Evolutionary conservation across 2,797 vertebrate species (phyloP).

Genomic region (Falco concolor): DNA sequence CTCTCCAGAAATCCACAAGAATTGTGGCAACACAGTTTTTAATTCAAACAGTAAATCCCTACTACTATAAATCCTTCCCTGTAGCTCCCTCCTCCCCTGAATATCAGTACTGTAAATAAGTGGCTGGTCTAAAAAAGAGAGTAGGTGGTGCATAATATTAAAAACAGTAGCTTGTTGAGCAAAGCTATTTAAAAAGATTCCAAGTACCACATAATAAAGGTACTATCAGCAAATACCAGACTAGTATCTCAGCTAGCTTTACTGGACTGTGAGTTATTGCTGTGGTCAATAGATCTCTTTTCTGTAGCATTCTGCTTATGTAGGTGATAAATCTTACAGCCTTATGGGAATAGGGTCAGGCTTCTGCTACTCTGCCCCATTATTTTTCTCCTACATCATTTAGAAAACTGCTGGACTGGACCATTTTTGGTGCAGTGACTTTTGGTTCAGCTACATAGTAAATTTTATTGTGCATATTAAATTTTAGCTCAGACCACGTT

Average conservation of each 20-base stretch:
- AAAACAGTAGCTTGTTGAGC: slow-evolving; percentile 47
- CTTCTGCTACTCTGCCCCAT: slow-evolving; percentile 67
- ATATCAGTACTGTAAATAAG: slow-evolving; percentile 44
- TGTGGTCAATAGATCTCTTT: slow-evolving; percentile 71
- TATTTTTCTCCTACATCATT: slow-evolving; percentile 76
- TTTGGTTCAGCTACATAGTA: slow-evolving; percentile 50
- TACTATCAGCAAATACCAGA: slow-evolving; percentile 72
- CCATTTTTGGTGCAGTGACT: slow-evolving; percentile 48
- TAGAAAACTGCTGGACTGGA: slow-evolving; percentile 71
- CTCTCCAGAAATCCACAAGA: not conserved
- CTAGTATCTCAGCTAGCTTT: slow-evolving; percentile 55
- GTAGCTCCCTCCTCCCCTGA: not conserved
- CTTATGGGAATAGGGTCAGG: slow-evolving; percentile 69
- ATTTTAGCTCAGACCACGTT: slow-evolving; percentile 31
- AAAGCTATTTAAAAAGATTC: slow-evolving; percentile 28
- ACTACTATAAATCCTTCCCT: not conserved
- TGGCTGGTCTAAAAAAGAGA: not conserved
- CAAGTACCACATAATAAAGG: slow-evolving; percentile 32
- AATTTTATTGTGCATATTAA: slow-evolving; percentile 63
- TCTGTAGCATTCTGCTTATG: slow-evolving; percentile 70
- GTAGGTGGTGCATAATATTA: slow-evolving; percentile 61
- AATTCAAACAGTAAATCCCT: not conserved
- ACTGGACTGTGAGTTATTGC: slow-evolving; percentile 75
- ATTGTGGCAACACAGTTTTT: not conserved
- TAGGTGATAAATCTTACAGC: slow-evolving; percentile 79